Conservation (phyloP, 1,140 invertebrate genomes). For the Zaprionus camerounensis region DNA sequence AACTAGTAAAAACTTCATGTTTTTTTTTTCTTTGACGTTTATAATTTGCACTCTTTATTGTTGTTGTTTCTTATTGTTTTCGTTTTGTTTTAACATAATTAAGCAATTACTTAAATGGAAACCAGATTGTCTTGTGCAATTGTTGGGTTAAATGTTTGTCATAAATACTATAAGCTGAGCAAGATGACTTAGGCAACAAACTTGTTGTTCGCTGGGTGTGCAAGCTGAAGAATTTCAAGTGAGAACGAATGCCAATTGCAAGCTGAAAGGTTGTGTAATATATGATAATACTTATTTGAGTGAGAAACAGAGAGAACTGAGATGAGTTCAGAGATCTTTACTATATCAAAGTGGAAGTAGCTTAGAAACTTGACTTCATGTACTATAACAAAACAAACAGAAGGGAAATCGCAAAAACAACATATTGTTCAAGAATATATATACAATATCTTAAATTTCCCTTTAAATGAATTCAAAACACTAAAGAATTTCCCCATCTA, state of each 20-base stretch:
- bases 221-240: constrained; percentile 2
- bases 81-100: constrained; percentile 22
- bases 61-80: neutral
- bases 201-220: neutral
- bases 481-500: neutral
- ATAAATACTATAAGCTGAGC: constrained; percentile 13
- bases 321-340: neutral
- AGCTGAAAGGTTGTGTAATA: neutral
- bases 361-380: neutral
- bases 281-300: neutral
- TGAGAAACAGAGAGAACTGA: neutral
- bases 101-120: constrained; percentile 35
- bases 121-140: constrained; percentile 25
- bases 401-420: neutral
- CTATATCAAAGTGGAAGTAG: neutral
- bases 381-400: neutral
- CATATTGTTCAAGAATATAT: neutral
- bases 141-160: constrained; percentile 11
- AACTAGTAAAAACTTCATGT: constrained; percentile 15
- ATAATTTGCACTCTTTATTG: constrained; percentile 16
- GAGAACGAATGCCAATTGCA: neutral
- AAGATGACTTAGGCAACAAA: constrained; percentile 48
- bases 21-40: neutral
- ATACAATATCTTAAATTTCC: neutral
- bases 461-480: neutral